Conservation (phyloP, 1,140 invertebrate genomes). For the Hycleus phaleratus region DNA sequence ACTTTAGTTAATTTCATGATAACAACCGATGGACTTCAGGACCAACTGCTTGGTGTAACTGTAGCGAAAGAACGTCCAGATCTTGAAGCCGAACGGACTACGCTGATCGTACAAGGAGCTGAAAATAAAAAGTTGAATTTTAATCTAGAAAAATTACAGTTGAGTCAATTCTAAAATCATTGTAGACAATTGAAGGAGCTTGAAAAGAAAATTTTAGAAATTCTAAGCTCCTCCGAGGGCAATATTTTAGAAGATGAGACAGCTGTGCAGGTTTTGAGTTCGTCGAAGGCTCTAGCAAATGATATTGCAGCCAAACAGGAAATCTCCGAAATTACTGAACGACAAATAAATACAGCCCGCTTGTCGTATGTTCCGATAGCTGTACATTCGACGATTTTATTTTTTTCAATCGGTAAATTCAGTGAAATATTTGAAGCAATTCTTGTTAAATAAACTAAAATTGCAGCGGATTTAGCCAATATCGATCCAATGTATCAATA, state of each 20-base stretch:
- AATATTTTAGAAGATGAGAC: conserved; percentile 90
- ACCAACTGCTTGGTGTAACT: conserved; percentile 70
- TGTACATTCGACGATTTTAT: conserved; percentile 79
- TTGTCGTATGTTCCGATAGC: conserved; percentile 78
- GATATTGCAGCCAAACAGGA: conserved; percentile 79
- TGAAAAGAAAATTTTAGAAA: conserved; percentile 85
- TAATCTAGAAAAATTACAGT: no score
- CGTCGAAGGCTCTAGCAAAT: conserved; percentile 74
- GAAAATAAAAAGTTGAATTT: conserved; percentile 49
- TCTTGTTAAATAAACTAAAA: conserved; percentile 34
- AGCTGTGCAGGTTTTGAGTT: conserved; percentile 78
- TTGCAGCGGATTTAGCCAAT: conserved; percentile 80
- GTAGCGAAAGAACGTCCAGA: conserved; percentile 87
- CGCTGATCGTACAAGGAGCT: conserved; percentile 77
- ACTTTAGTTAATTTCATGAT: conserved; percentile 65
- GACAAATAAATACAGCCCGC: conserved; percentile 72
- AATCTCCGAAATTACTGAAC: conserved; percentile 46
- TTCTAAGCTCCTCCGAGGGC: conserved; percentile 74
- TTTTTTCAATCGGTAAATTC: conserved; percentile 75
- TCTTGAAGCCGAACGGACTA: conserved; percentile 79
- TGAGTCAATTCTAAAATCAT: no score
- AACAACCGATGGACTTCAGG: conserved; percentile 51
- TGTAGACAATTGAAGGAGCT: conserved; percentile 59
- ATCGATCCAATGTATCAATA: conserved; percentile 97
- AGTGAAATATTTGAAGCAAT: no score